Conservation (phyloP, 2,113 vertebrate genomes). For the Phalacrocorax aristotelis region DNA sequence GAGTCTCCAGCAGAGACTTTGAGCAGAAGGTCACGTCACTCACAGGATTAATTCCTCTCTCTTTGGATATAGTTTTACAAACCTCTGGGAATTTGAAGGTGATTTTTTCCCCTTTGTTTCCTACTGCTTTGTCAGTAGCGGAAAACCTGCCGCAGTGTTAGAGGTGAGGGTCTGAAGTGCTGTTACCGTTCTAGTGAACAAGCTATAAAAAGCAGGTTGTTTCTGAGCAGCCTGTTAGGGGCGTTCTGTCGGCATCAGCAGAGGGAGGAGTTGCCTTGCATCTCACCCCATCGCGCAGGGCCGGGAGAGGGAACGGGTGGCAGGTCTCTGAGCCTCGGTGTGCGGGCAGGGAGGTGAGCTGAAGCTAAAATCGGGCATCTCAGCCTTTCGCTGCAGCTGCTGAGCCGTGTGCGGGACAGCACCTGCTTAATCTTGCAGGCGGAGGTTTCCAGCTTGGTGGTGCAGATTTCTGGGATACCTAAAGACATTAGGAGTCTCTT, state of each 20-base stretch:
- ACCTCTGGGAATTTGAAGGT: background rate
- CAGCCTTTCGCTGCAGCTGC: background rate
- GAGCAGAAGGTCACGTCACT: constrained; percentile 18
- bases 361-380: background rate
- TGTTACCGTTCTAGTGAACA: background rate
- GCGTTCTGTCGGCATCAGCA: background rate
- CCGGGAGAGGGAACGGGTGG: background rate
- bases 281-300: background rate
- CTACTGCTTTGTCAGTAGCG: background rate
- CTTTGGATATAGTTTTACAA: background rate
- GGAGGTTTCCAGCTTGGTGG: background rate
- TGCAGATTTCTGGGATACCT: background rate
- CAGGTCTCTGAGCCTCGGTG: background rate
- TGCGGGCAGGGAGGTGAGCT: background rate
- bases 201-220: background rate
- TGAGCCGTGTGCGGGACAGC: background rate
- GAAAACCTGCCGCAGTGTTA: background rate
- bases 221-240: background rate
- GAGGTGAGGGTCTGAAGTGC: background rate
- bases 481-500: background rate
- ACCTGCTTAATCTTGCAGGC: accelerated
- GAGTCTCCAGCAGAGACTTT: background rate
- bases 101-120: background rate
- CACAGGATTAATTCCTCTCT: background rate
- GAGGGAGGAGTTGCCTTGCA: background rate